Conservation (phyloP, 2,113 vertebrate genomes). For the Crotophaga sulcirostris region DNA sequence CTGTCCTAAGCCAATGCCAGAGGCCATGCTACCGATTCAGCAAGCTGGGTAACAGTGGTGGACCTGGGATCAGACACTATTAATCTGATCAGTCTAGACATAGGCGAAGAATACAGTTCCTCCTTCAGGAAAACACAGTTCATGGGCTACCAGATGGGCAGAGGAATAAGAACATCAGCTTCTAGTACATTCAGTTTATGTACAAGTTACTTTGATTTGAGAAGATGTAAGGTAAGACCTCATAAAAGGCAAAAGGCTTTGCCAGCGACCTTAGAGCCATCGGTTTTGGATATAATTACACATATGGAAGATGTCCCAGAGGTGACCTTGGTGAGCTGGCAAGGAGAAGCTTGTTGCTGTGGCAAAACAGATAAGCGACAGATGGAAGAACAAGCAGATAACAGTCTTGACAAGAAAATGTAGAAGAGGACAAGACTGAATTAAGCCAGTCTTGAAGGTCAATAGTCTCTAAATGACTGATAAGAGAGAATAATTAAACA, state of each 20-base stretch:
- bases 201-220: not conserved
- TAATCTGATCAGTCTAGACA: not conserved
- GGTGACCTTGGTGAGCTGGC: not conserved
- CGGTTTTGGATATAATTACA: not conserved
- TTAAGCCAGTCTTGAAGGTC: slow-evolving; percentile 14
- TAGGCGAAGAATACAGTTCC: not conserved
- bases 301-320: not conserved
- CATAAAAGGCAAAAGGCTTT: slow-evolving; percentile 8
- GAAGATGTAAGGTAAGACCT: not conserved
- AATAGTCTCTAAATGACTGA: slow-evolving; percentile 16
- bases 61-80: not conserved
- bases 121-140: slow-evolving; percentile 8
- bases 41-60: not conserved
- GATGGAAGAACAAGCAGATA: slow-evolving; percentile 20
- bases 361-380: slow-evolving; percentile 31
- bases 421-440: slow-evolving; percentile 1
- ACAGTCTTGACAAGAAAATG: slow-evolving; percentile 31
- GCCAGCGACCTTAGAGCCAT: not conserved
- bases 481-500: slow-evolving; percentile 40
- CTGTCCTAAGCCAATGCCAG: not conserved
- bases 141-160: not conserved
- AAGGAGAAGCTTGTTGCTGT: slow-evolving; percentile 9
- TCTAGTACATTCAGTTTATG: not conserved
- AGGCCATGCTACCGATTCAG: not conserved
- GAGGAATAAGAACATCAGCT: not conserved